These are phyloP conservation scores for Temnothorax ravouxi DNA, from an alignment of 2,888 invertebrate species.

Conservation along the genomic window DNA sequence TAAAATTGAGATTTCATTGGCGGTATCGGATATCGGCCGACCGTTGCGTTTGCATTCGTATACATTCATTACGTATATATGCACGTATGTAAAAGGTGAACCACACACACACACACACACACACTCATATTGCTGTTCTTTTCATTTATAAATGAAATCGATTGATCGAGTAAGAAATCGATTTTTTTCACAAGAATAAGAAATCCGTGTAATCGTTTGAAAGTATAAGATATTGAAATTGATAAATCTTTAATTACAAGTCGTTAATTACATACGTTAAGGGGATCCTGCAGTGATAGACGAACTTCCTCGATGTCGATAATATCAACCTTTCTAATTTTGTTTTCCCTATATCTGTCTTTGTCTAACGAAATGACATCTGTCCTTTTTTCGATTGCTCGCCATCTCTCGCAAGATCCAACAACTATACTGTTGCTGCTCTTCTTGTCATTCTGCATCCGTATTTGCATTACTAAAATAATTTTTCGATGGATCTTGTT, in stretches of 20 bases:
- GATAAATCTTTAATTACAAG: not conserved
- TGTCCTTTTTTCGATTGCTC: too few species aligned
- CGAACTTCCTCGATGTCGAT: too few species aligned
- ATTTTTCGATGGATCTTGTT: too few species aligned
- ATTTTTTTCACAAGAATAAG: not conserved
- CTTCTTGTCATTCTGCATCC: too few species aligned
- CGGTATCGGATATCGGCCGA: slow-evolving; percentile 45
- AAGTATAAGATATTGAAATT: not conserved
- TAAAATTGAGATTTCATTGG: slow-evolving; percentile 47
- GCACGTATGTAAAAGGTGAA: slow-evolving; percentile 4
- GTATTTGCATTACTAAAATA: too few species aligned
- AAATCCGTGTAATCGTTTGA: not conserved
- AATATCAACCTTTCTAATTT: too few species aligned
- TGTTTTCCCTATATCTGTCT: too few species aligned
- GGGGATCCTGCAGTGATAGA: too few species aligned
- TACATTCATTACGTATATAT: slow-evolving; percentile 17
- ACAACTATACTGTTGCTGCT: too few species aligned
- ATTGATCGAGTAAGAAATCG: not conserved
- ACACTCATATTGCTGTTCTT: not conserved
- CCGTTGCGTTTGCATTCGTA: slow-evolving; percentile 31
- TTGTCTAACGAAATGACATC: too few species aligned
- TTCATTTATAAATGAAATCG: not conserved
- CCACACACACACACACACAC: too few species aligned
- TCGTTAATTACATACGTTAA: not conserved
- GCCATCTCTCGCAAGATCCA: too few species aligned